Conservation (phyloP, 1,140 invertebrate genomes). For the Penaeus vannamei region DNA sequence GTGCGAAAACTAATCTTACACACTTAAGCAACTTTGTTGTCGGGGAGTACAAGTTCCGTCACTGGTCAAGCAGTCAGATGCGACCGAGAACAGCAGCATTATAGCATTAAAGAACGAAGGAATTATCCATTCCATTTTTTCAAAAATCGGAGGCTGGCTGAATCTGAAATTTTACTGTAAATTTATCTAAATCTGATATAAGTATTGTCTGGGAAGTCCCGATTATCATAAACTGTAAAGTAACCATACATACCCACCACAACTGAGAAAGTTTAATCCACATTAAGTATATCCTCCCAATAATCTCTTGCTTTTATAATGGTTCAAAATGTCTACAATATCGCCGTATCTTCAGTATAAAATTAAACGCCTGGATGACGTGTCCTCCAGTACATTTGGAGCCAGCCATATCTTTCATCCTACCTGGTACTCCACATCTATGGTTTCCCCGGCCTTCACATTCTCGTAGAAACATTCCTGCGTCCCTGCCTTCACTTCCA, state of each 20-base stretch:
- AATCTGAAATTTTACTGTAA: too few species aligned
- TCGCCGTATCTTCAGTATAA: background rate
- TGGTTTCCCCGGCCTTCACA: slow-evolving; percentile 57
- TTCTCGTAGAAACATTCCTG: slow-evolving; percentile 62
- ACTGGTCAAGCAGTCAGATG: too few species aligned
- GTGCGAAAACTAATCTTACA: too few species aligned
- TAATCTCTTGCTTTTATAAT: background rate
- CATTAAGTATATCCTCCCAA: background rate
- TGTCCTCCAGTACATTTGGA: background rate
- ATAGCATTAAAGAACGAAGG: too few species aligned
- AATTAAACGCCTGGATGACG: slow-evolving; percentile 14
- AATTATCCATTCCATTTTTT: too few species aligned
- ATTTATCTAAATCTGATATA: too few species aligned
- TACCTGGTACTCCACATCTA: slow-evolving; percentile 63
- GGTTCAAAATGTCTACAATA: background rate
- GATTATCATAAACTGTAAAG: too few species aligned
- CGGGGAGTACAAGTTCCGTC: too few species aligned
- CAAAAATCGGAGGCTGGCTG: too few species aligned
- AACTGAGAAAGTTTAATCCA: background rate
- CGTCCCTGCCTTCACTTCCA: slow-evolving; percentile 57
- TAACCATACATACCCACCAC: background rate
- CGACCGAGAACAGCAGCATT: too few species aligned
- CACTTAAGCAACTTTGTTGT: too few species aligned
- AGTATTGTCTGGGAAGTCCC: too few species aligned
- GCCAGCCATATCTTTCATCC: background rate